These are phyloP conservation scores for Patella ulyssiponensis DNA, from an alignment of 2,888 invertebrate species.

Conservation along the genomic window DNA sequence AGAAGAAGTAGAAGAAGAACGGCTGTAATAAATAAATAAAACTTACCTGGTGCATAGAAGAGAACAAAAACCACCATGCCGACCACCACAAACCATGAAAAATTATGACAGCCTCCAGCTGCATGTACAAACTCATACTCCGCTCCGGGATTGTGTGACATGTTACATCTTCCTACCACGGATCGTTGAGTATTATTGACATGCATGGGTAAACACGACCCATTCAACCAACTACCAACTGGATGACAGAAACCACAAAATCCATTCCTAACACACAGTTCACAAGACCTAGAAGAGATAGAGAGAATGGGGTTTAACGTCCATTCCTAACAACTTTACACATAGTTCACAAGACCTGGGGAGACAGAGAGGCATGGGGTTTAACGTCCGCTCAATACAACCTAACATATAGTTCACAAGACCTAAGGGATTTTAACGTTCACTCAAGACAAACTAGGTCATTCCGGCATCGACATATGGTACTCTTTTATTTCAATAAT, in stretches of 20 bases:
- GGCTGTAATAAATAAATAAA: background rate
- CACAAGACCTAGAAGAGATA: background rate
- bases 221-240: background rate
- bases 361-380: no score
- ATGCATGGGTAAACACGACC: background rate
- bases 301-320: no score
- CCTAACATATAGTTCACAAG: no score
- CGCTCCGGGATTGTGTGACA: background rate
- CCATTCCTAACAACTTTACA: no score
- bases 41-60: background rate
- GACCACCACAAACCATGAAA: background rate
- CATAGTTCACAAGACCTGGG: no score
- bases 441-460: no score
- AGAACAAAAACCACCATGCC: constrained; percentile 7
- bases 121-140: background rate
- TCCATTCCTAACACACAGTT: background rate
- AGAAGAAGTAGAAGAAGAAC: no score
- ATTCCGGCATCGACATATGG: no score
- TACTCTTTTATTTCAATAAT: no score
- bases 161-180: background rate
- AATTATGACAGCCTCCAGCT: background rate
- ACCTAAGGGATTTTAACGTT: no score
- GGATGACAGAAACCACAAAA: constrained; percentile 2
- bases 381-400: no score
- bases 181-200: background rate